These are phyloP conservation scores for Sula dactylatra DNA, from an alignment of 2,113 vertebrate genomes.

Conservation along the genomic window DNA sequence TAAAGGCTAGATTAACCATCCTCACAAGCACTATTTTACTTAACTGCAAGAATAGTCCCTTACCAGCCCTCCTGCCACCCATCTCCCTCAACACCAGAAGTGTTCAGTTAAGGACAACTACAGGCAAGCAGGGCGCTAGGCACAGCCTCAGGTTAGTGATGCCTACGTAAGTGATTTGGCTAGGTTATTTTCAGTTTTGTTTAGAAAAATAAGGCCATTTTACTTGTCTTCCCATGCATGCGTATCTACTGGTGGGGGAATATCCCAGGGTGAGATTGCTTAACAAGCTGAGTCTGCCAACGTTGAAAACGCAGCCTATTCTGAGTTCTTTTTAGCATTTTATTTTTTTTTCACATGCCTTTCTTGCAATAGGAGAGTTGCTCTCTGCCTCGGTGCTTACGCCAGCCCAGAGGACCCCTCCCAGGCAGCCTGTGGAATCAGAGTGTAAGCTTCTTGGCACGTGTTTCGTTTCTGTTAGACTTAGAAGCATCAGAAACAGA, in stretches of 20 bases:
- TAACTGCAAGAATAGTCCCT: not conserved
- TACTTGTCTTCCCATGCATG: not conserved
- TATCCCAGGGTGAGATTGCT: not conserved
- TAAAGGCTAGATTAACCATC: not conserved
- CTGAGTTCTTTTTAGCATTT: not conserved
- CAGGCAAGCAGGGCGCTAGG: not conserved
- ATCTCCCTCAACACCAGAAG: not conserved
- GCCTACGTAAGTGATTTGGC: not conserved
- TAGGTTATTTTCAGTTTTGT: not conserved
- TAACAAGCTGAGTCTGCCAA: not conserved
- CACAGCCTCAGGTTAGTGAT: not conserved
- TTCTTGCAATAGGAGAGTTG: not conserved
- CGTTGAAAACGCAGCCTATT: not conserved
- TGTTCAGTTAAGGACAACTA: not conserved
- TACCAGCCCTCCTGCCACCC: not conserved
- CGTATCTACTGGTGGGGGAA: not conserved
- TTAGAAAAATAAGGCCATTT: not conserved
- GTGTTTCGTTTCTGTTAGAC: conserved; percentile 1
- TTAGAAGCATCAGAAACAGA: not conserved
- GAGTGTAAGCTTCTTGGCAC: conserved; percentile 19
- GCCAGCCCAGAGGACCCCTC: conserved; percentile 18
- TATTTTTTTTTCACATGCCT: not conserved
- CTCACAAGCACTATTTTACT: not conserved
- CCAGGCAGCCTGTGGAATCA: conserved; percentile 5
- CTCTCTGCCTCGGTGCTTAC: not conserved